Evolutionary conservation across 2,797 vertebrate species (phyloP), one percentile per base, ranked within the genome.

Genomic region (Amblyopsis hoosieri): DNA sequence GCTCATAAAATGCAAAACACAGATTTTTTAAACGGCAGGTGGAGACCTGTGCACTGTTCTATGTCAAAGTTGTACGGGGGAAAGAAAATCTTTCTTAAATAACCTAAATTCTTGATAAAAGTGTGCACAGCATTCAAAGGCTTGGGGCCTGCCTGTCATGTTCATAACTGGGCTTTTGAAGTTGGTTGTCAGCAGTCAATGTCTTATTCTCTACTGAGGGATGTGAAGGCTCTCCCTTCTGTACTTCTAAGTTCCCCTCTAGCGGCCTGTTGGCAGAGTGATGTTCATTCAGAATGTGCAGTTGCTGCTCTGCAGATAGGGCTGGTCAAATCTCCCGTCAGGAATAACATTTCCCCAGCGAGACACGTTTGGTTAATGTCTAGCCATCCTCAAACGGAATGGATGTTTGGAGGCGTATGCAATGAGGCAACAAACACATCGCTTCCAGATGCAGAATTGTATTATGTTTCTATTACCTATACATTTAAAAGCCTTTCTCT

Each of bases 201-300:
- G 88, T 79, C 69, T 80, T 86, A 88, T 76, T 74, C 74, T 86
- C 90, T 89, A 91, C 85, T 85, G 87, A 87, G 76, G 82, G 79
- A 75, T 77, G 77, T 83, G 78, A 62, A 66, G 52, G 73, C 79
- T 73, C 71, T 66, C 75, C 70, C 77, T 79, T 80, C 73, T 87
- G 81, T 83, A 85, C 88, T 91, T 92, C 91, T 84, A 90, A 90
- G 91, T 91, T 88, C 81, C 85, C 84, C 87, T 89, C 81, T 87
- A 90, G 86, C 76, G 77, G 85, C 85, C 81, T 66, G 82, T 87
- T 79, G 82, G 82, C 64, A 64, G 72, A 71, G 64, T 53, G 74
- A 87, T 85, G 84, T 87, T 83, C 72, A 62, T 73, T 87, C 73
- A 77, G 76, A 84, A 79, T 60, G 76, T 85, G 82, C 87, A 87